A percentile compares a stretch with the other conserved stretches of the same genome.
Conservation (phyloP, 2,113 vertebrate species). For the Chauna torquata region DNA sequence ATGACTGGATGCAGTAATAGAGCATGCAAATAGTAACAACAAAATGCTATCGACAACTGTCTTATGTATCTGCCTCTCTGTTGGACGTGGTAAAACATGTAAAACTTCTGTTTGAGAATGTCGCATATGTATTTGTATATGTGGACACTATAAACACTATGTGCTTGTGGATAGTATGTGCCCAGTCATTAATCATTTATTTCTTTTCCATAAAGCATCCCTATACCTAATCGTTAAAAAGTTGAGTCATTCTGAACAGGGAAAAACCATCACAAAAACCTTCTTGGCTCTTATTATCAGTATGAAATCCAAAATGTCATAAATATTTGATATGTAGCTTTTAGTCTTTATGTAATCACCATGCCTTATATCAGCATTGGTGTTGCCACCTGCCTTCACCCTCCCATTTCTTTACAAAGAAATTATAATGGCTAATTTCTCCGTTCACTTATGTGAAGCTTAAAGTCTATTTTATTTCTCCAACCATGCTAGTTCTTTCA, state of each 20-base stretch:
- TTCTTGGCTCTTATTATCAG: not conserved
- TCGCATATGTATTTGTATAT: not conserved
- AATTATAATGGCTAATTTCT: constrained; percentile 7
- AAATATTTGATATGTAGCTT: not conserved
- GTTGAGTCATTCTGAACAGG: not conserved
- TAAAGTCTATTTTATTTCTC: not conserved
- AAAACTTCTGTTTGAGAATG: not conserved
- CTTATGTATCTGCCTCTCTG: not conserved
- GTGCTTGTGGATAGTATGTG: accelerated
- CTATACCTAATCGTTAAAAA: not conserved
- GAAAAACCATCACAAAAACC: not conserved
- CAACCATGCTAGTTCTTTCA: not conserved
- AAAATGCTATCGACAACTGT: not conserved
- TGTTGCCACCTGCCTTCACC: not conserved
- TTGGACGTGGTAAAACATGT: not conserved
- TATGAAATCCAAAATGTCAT: not conserved
- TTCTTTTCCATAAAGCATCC: not conserved
- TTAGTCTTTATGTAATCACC: constrained; percentile 1
- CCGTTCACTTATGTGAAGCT: not conserved
- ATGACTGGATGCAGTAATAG: not conserved
- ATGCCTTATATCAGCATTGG: not conserved
- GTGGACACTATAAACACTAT: not conserved
- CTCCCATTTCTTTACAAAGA: not conserved
- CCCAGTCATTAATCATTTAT: not conserved
- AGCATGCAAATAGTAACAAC: not conserved